Base-by-base conservation (phyloP, 2,797 vertebrate species). In the Distichodus sexfasciatus region DNA sequence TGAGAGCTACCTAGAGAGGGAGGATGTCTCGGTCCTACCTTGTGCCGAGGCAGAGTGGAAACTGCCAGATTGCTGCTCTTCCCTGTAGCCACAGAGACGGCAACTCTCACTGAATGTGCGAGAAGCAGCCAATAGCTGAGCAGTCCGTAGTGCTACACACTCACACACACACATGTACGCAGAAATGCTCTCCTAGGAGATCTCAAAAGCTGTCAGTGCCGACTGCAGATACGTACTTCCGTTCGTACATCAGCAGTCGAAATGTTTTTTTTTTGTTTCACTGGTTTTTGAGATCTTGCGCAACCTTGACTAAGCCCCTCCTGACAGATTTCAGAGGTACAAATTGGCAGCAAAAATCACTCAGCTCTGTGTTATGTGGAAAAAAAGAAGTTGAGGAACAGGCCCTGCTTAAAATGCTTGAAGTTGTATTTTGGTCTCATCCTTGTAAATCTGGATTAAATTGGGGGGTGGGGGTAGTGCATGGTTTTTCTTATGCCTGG, bases 91-190 rank as follows among this genome's bases (percentile, higher is more conserved):
- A 80, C 77, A 82, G 76, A 77, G 74, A 81, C 79, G 70, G 70
- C 48, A 77, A 73, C 71, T 79, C 69, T 70, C 73, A 79, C 68
- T 83, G 69, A 81, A 78, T 76, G 77, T 82, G 69, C 62, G 50
- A 40, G 77, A 76, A 75, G 40, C 82, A 87, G 76, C 91, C 90
- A 92, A 91, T 91, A 65, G 73, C 77, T 31, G 77, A 72, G 82
- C 83, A 76, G 74, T 74, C 60, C 68, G 69, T 33, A 36, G 53
- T 54, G 73, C 50, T 58, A 70, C 58, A 71, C 24, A 58, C 46
- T 58, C 66, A 50, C 58, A 60, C 67, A 59, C 48, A 53, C 48
- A 59, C 61, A 65, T 69, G 69, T 48, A 44, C 70, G 72, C 36
- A 23, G 36, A 41, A 38, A 41, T 29, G 55, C 54, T 66, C 35